These are phyloP conservation scores for Cataglyphis rosenhaueri DNA, from an alignment of 2,888 invertebrate species.

Conservation along the genomic window DNA sequence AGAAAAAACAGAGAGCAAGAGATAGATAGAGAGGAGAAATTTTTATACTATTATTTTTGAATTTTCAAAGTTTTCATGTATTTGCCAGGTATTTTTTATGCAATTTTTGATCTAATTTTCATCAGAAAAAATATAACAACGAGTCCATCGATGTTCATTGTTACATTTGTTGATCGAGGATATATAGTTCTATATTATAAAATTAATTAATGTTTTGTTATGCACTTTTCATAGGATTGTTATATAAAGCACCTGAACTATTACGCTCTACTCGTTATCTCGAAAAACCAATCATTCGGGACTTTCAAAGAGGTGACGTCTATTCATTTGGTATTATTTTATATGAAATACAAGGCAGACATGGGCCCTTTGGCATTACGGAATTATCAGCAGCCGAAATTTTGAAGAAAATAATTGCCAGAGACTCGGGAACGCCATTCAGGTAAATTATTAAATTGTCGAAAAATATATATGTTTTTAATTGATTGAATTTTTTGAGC, in stretches of 20 bases:
- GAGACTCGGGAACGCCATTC: conserved; percentile 86
- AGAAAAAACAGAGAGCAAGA: not conserved
- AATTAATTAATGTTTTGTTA: not conserved
- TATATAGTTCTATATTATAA: not conserved
- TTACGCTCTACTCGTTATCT: conserved; percentile 83
- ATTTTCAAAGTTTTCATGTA: not conserved
- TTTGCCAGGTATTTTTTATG: not conserved
- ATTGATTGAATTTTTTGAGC: not conserved
- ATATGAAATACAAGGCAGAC: conserved; percentile 94
- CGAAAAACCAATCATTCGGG: conserved; percentile 82
- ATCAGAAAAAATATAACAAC: not conserved
- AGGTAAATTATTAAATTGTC: conserved; percentile 86
- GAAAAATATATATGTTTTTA: not conserved
- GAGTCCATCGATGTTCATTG: not conserved
- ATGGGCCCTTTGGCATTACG: conserved; percentile 93
- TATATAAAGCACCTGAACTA: conserved; percentile 94
- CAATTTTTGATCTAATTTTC: not conserved
- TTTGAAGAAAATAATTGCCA: conserved; percentile 87
- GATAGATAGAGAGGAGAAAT: not conserved
- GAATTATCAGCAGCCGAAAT: conserved; percentile 90
- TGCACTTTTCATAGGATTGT: conserved; percentile 87
- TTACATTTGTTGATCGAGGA: not conserved
- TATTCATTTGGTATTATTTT: conserved; percentile 95
- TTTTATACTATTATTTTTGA: not conserved
- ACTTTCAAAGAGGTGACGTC: conserved; percentile 91